A percentile compares a stretch with the other conserved stretches of the same genome.
These are phyloP conservation scores for Diabrotica virgifera DNA, from an alignment of 1,140 invertebrate genomes.

Conservation along the genomic window DNA sequence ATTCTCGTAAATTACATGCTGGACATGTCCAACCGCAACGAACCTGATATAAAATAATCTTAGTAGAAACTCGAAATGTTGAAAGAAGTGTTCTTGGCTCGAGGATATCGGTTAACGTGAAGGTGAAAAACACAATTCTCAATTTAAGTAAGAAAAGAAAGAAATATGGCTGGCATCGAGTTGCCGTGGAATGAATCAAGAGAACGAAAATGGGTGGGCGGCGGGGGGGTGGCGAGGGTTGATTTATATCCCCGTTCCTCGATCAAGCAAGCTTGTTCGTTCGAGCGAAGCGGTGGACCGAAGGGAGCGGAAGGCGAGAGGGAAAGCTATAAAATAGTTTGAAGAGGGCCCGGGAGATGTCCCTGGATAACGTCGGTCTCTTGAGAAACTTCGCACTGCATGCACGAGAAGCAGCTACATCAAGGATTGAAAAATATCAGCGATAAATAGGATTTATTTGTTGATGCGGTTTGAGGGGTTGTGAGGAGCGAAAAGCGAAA, in stretches of 20 bases:
- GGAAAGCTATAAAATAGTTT: conserved; percentile 44
- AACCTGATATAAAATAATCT: not conserved
- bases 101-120: not conserved
- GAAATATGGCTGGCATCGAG: conserved; percentile 31
- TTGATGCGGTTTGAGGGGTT: not conserved
- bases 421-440: conserved; percentile 14
- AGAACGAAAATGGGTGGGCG: conserved; percentile 22
- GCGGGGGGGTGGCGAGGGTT: conserved; percentile 21
- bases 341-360: conserved; percentile 44
- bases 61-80: not conserved
- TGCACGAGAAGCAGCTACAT: conserved; percentile 8
- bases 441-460: conserved; percentile 18
- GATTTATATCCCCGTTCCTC: conserved; percentile 40
- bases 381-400: conserved; percentile 28
- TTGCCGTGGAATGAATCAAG: conserved; percentile 37
- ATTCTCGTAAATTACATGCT: not conserved
- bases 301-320: conserved; percentile 11
- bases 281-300: conserved; percentile 25
- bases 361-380: conserved; percentile 36
- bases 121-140: conserved; percentile 28
- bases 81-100: not conserved
- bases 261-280: conserved; percentile 42
- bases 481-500: too few species aligned
- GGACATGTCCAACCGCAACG: not conserved
- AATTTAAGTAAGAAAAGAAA: conserved; percentile 34